Evolutionary conservation across 2,888 invertebrate species (phyloP).

Genomic region (Mantis religiosa): DNA sequence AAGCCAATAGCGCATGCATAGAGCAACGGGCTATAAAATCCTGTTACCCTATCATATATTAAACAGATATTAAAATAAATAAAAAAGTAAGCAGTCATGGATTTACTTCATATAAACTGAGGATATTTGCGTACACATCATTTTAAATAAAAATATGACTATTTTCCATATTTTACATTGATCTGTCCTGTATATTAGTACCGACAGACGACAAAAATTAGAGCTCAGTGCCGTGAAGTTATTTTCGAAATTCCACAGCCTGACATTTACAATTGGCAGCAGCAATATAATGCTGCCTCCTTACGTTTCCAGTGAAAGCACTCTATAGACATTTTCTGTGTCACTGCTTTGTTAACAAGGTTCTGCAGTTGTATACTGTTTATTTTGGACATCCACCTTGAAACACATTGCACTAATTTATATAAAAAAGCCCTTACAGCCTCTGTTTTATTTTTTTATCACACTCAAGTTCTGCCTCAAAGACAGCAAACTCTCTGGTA

Average conservation of each 20-base stretch:
- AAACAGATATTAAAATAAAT: no score
- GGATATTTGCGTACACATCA: no score
- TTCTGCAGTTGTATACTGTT: not conserved
- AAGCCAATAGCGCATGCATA: no score
- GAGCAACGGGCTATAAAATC: no score
- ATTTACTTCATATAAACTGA: no score
- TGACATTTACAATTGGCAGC: not conserved
- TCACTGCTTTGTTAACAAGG: not conserved
- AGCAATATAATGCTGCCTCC: not conserved
- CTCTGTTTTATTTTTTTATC: not conserved
- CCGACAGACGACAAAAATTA: not conserved
- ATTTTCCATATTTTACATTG: not conserved
- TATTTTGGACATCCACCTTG: not conserved
- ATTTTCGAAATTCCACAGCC: not conserved
- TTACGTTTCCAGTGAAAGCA: not conserved
- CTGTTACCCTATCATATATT: no score
- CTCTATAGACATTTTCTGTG: not conserved
- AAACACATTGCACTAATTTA: not conserved
- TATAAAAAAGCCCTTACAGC: not conserved
- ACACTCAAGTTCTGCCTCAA: not conserved
- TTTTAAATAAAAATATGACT: not conserved
- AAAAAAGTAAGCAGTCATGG: no score
- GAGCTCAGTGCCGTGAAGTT: not conserved
- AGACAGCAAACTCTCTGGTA: not conserved
- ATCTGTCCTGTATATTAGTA: not conserved